Evolutionary conservation across 2,888 invertebrate species (phyloP).

Genomic region (Leptopilina myrica): DNA sequence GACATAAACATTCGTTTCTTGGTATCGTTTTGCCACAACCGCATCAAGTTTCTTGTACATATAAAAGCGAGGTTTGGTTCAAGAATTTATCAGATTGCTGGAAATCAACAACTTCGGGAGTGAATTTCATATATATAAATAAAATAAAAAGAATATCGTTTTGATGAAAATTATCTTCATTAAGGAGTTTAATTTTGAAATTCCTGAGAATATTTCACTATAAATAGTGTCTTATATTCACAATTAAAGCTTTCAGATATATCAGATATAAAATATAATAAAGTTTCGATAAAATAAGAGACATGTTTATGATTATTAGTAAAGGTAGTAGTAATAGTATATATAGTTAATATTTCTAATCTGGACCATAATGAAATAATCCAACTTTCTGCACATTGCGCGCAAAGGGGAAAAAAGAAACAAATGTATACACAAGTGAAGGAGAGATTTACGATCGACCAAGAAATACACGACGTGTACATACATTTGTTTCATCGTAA

Average conservation of each 20-base stretch:
- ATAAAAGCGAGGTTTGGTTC: neutral
- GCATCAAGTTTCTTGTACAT: conserved; percentile 34
- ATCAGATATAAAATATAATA: too few relatives aligned
- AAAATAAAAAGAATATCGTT: neutral
- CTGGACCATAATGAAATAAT: conserved; percentile 12
- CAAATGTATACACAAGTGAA: neutral
- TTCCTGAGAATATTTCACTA: neutral
- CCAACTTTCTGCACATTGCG: neutral
- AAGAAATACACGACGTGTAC: conserved; percentile 1
- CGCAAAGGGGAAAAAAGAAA: too few relatives aligned
- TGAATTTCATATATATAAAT: too few relatives aligned
- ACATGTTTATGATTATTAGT: conserved; percentile 14
- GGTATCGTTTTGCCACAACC: neutral
- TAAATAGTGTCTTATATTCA: neutral
- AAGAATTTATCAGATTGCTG: conserved; percentile 17
- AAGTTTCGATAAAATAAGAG: neutral
- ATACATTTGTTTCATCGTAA: conserved; percentile 22
- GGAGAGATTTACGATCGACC: conserved; percentile 4
- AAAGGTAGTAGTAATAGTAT: neutral
- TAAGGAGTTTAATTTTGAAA: neutral
- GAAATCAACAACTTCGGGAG: neutral
- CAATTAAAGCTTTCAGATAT: neutral
- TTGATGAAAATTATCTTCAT: conserved; percentile 3
- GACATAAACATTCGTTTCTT: conserved; percentile 31
- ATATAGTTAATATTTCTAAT: neutral